Evolutionary conservation across 1,140 invertebrate genomes (phyloP), one percentile per base, ranked within the genome.

Genomic region (Platorchestia sp.): DNA sequence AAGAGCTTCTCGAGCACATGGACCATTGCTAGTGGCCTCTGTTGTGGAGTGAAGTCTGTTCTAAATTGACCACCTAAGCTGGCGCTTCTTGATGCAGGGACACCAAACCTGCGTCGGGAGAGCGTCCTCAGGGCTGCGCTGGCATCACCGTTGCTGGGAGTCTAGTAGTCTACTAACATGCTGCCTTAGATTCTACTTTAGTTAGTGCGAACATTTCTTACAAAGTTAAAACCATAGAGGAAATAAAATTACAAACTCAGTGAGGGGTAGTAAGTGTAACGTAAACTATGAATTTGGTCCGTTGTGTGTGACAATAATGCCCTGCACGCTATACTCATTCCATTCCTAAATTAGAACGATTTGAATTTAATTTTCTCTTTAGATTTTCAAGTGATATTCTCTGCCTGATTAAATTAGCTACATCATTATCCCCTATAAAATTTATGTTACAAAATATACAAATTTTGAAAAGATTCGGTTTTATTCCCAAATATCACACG

Each of bases 401-500:
- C 59, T 75, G 59, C 47, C 47, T 51, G 27, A 75, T 75, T 75
- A 75, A 22, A 75, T 75, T 75, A 75, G 14, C 36, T 75, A 75
- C 59, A 75, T 19, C 87, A 43, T 10, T 43, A 44, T 90, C 87
- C 22, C 22, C 10, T 90, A 44, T 90, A 41, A 90, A 90, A 44
- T 90, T 90, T 90, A 90, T 45, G 87, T 90, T 90, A 43, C 44
- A 44, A 90, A 90, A 90, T 90, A 90, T 90, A 90, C 19, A 90
- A 42, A 90, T 90, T 90, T 42, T 90, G 41, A 90, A 90, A 19
- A 14, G 59, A 75, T 3, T 3, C 27, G 59, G 14, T 75, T 90
- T 90, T 42, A 90, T 90, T 90, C 5, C 44, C 59, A 75, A n/a
- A n/a, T n/a, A n/a, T n/a, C n/a, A n/a, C n/a, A n/a, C n/a, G n/a